These are phyloP conservation scores for Dromius quadrimaculatus DNA, from an alignment of 2,888 invertebrate genomes.

Conservation along the genomic window DNA sequence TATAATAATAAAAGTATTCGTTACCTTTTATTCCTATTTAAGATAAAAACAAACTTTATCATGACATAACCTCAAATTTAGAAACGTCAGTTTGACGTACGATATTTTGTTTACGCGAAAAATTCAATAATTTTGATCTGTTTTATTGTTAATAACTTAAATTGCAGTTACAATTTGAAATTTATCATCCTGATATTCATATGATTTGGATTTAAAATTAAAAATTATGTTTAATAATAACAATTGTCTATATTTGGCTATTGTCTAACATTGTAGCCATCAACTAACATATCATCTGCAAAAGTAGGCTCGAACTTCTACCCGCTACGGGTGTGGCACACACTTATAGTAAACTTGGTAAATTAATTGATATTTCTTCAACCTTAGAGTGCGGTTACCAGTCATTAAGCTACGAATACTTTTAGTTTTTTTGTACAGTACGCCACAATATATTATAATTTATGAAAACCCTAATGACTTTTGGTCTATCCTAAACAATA, in stretches of 20 bases:
- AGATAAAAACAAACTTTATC: background rate
- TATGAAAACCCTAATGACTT: no score
- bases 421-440: no score
- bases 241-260: constrained; percentile 37
- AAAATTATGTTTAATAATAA: constrained; percentile 8
- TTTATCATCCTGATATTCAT: background rate
- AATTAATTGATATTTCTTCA: no score
- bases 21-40: background rate
- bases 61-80: constrained; percentile 1
- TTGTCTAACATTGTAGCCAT: constrained; percentile 74
- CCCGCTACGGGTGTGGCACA: no score
- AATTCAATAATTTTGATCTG: constrained; percentile 1
- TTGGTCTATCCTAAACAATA: no score
- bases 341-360: no score
- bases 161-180: background rate
- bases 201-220: constrained; percentile 1
- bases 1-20: no score
- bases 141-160: constrained; percentile 36
- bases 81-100: background rate
- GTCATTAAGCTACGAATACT: no score
- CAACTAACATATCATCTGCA: constrained; percentile 80
- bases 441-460: no score
- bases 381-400: no score
- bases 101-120: background rate
- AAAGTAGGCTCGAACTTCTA: constrained; percentile 88